Evolutionary conservation across 2,888 invertebrate species (phyloP), one percentile per base, ranked within the genome.

Genomic region (Andricus quercusramuli): DNA sequence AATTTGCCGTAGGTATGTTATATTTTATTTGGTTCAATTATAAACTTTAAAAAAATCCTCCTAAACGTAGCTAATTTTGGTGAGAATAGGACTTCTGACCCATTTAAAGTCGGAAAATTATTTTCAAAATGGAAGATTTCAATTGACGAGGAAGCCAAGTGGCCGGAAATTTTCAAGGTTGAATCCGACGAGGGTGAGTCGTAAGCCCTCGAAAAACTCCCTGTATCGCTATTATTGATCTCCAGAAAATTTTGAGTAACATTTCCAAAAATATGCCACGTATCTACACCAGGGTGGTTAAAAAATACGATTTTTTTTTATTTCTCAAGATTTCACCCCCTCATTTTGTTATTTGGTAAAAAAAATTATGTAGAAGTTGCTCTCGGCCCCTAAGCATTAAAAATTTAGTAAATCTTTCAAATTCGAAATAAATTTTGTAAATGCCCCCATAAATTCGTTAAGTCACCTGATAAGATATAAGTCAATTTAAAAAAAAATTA

Each of bases 91-190:
- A n/a, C 29, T 51, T 74, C 74, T 74, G 32, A 56, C 15, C 17
- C 47, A 17, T 44, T 44, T 37, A 32, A 59, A 37, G 32, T 74
- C 32, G 56, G 4, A 56, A 56, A 56, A 59, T 74, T 74, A 29
- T 51, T 22, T 2, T 56, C 51, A 3, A 78, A 78, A 47, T 66
- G 47, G 78, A 77, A 77, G 44, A 65, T 62, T 64, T 47, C 78
- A 15, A 78, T 65, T 66, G 66, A 78, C 3, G 66, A 66, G 15
- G 78, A 78, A 66, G 78, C 47, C n/a, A 78, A 78, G n/a, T 78
- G 78, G 78, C 66, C 78, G 20, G 44, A 66, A 78, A 66, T 78
- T 78, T 66, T 78, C 25, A 66, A 66, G 20, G 51, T 78, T 47
- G 66, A 78, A 22, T 65, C 77, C 20, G 15, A 41, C 62, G 77